Percentiles rank a stretch among this genome's conserved stretches.
These are phyloP conservation scores for Lamellibrachia satsuma DNA, from an alignment of 2,888 invertebrate species.

Conservation along the genomic window DNA sequence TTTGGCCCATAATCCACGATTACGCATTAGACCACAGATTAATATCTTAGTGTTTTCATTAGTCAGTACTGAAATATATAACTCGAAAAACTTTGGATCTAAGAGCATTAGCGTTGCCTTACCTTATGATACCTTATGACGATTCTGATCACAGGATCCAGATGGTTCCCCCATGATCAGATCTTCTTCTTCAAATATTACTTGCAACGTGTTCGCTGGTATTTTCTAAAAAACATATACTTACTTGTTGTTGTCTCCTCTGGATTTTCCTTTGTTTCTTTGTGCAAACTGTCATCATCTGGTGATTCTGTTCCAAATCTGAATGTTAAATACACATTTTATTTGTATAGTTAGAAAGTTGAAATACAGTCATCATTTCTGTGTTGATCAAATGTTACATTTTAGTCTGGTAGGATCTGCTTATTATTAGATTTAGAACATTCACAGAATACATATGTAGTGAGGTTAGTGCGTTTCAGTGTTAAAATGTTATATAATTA, in stretches of 20 bases:
- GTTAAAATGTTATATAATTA: too few relatives aligned
- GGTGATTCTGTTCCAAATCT: not conserved
- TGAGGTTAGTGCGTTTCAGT: too few relatives aligned
- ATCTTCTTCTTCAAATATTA: not conserved
- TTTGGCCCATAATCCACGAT: too few relatives aligned
- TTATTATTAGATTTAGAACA: not conserved
- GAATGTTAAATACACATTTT: not conserved
- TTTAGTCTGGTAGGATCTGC: not conserved
- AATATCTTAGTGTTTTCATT: too few relatives aligned
- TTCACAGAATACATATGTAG: too few relatives aligned
- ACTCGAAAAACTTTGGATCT: too few relatives aligned
- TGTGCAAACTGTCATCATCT: not conserved
- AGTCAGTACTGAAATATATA: too few relatives aligned
- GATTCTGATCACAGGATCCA: too few relatives aligned
- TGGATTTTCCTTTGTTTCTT: not conserved
- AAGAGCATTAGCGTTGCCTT: too few relatives aligned
- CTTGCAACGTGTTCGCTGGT: not conserved
- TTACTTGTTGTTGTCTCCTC: not conserved
- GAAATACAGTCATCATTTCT: not conserved
- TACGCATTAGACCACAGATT: too few relatives aligned
- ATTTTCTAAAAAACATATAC: not conserved
- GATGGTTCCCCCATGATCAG: not conserved
- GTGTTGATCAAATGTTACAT: not conserved
- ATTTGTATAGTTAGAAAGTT: constrained; percentile 18
- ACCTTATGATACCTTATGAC: too few relatives aligned